Base-by-base conservation (phyloP, 2,888 invertebrate species). In the Hesperia comma region DNA sequence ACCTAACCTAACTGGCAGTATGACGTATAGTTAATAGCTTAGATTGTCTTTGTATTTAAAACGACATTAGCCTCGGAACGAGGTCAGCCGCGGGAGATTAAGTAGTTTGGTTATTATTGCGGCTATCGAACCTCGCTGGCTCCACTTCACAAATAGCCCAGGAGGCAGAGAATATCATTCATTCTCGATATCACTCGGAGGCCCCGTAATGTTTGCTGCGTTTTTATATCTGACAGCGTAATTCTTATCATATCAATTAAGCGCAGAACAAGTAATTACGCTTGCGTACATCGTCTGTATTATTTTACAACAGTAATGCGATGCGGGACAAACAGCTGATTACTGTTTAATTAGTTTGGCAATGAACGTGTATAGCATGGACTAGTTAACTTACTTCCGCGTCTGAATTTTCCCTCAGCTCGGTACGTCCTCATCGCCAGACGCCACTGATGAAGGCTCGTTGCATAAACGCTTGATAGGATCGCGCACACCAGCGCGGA, bases 21-120 rank as follows among this genome's bases (percentile, higher is more conserved):
- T 37, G 7, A 14, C 37, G 56, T 17, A 55, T 4, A 8, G 37
- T 55, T 55, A 37, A 43, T 58, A 6, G 8, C 32, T 14, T 12
- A 43, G n/a, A 32, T 26, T 43, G 21, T 32, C 26, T 32, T n/a
- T 53, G 53, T 37, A 51, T 57, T 58, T 58, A 64, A 64, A 58
- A n/a, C n/a, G 2, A 10, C 58, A 64, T 58, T 58, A 57, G 5
- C 41, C 40, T n/a, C 15, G 7, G 43, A 53, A 53, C 40, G 51
- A 58, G 58, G 64, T 58, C 53, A 64, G 58, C 46, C n/a, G 21
- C 21, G 2, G 49, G 26, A 7, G 51, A 32, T 51, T 41, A 64
- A 64, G 17, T 58, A 14, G 33, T 53, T 53, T 43, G 0, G n/a
- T 53, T 43, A 66, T 60, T 33, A 54, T 33, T 1, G n/a, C 3